These are phyloP conservation scores for Hecatera dysodea DNA, from an alignment of 2,888 invertebrate species.

Conservation along the genomic window DNA sequence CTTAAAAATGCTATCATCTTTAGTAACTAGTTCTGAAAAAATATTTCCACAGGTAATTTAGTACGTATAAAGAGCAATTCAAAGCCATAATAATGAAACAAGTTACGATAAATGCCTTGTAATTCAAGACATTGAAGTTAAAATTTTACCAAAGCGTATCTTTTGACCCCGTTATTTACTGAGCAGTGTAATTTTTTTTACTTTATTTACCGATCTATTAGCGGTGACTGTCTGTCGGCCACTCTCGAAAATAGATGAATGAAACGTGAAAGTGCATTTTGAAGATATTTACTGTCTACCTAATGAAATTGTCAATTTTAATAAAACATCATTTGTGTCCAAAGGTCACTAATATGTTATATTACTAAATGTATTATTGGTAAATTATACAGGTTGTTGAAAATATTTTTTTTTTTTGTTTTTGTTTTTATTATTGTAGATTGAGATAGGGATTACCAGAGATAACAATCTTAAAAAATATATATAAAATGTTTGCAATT, in stretches of 20 bases:
- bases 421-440: neutral
- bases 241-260: slow-evolving; percentile 44
- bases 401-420: neutral
- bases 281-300: slow-evolving; percentile 11
- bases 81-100: slow-evolving; percentile 25
- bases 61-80: neutral
- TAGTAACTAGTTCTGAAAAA: neutral
- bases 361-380: neutral
- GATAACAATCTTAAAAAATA: too few relatives aligned
- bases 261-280: slow-evolving; percentile 59
- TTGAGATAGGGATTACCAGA: neutral
- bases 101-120: slow-evolving; percentile 48
- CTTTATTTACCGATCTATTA: slow-evolving; percentile 63
- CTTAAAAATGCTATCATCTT: neutral
- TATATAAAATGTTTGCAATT: slow-evolving; percentile 26
- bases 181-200: slow-evolving; percentile 65
- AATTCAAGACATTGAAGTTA: slow-evolving; percentile 63
- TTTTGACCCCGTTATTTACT: slow-evolving; percentile 72
- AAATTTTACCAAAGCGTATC: slow-evolving; percentile 72
- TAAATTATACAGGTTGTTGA: neutral
- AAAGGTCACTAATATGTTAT: neutral
- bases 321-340: neutral
- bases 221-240: slow-evolving; percentile 41
- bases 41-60: neutral
- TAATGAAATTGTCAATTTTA: neutral